These are phyloP conservation scores for Castor canadensis DNA, from an alignment of 2,113 vertebrate genomes.

Conservation along the genomic window DNA sequence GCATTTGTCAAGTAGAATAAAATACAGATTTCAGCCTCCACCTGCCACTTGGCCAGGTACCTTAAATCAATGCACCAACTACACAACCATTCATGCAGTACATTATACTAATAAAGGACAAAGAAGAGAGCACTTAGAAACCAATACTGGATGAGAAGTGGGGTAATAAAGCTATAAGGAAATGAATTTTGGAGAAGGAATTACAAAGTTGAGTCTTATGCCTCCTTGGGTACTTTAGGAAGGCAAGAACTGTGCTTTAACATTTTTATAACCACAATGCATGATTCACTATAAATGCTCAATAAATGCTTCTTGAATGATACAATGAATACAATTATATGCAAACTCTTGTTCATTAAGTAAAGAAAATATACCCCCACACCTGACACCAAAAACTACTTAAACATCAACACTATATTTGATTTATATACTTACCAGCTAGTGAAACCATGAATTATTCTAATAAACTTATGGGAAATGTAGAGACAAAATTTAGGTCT, in stretches of 20 bases:
- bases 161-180: not conserved
- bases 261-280: not conserved
- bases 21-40: slow-evolving; percentile 17
- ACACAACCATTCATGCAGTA: not conserved
- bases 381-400: not conserved
- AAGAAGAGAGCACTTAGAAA: not conserved
- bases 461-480: not conserved
- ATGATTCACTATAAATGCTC: not conserved
- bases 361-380: not conserved
- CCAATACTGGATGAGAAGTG: not conserved
- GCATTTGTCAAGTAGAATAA: slow-evolving; percentile 1
- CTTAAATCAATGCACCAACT: slow-evolving; percentile 3
- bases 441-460: not conserved
- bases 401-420: not conserved
- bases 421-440: not conserved
- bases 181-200: not conserved
- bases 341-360: slow-evolving; percentile 14
- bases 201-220: not conserved
- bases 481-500: not conserved
- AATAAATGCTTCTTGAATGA: not conserved
- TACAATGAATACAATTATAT: slow-evolving; percentile 28
- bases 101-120: slow-evolving; percentile 2
- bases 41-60: not conserved
- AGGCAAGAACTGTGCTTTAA: slow-evolving; percentile 30
- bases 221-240: not conserved